Evolutionary conservation across 2,888 invertebrate genomes (phyloP), one percentile per base, ranked within the genome.

Genomic region (Xylota segnis): DNA sequence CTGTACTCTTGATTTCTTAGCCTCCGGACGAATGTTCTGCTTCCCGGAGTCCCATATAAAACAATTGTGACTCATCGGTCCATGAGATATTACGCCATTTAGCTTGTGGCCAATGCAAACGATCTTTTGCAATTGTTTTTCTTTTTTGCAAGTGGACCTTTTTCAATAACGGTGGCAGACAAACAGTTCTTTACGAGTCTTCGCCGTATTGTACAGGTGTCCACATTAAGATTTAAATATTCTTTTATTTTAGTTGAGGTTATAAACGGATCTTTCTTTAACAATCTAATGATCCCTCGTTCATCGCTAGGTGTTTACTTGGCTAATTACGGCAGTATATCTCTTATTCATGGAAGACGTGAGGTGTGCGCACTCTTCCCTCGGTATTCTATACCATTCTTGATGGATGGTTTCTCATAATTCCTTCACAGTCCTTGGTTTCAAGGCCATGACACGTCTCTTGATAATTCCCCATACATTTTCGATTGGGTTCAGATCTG

Each of bases 31-130:
- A 43, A 43, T 61, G 43, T 61, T 23, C 40, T 61, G 59, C 40
- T 14, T 0, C 59, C 18, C 5, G 59, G 61, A 61, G 61, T 61
- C 12, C 43, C 61, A 61, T 45, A 43, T 61, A 61, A 61, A 61
- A 43, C 45, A 27, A 61, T 45, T 45, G 43, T 43, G 54, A 32
- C 54, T 54, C 54, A 32, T 32, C 32, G 16, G 54, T 54, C 54
- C n/a, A 54, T 7, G 32, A 6, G 32, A 54, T 54, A 7, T 32
- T 54, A 1, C 45, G 14, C 45, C 45, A 47, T 47, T 47, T 47
- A 16, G 45, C 16, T 34, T 4, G 34, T 34, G 4, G 7, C 34
- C 34, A 34, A 34, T 34, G 40, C 5, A 27, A 27, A 12, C 4
- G 50, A 0, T 52, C 32, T 14, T 29, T 52, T 27, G 54, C 54